Base-by-base conservation (phyloP, 2,888 invertebrate genomes). In the Hemistola chrysoprasaria region DNA sequence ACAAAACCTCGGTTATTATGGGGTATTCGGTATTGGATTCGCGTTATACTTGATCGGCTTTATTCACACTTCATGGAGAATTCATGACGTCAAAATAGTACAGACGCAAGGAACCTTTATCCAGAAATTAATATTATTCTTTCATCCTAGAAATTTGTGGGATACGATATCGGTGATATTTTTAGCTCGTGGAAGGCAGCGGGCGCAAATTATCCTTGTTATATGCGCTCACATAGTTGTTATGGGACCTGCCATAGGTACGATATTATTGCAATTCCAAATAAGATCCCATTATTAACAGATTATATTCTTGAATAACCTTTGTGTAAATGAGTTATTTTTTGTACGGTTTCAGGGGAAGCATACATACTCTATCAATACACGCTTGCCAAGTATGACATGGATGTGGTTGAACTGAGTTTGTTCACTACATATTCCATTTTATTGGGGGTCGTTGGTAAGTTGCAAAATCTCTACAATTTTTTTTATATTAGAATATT, bases 361-460 rank as follows among this genome's bases (percentile, higher is more conserved):
- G 72, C 70, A 1, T 67, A 81, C 1, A 69, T 91, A 0, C 58
- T 85, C 5, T 91, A 78, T 57, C 68, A 90, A 21, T 92, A 91
- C 47, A 70, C 79, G 0, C 63, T 90, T 33, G 75, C 75, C n/a
- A 82, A 83, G 53, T 92, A 85, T 50, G 70, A 71, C 22, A 91
- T 91, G 90, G 79, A 81, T 34, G 72, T 87, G 1, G 79, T 89
- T 0, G 90, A 91, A 10, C 86, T 77, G 40, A 90, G 90, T 57
- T 75, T 90, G 3, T 91, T 86, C 52, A 67, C 72, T 5, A 90
- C 91, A 0, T 86, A 87, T 47, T 77, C 82, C 0, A 78, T 88
- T 11, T 52, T 90, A 0, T 60, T 91, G 53, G 90, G 90, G 49
- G 70, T 90, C 30, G 67, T 80, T 37, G 92, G 92, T 91, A 78